These are phyloP conservation scores for Luffia ferchaultella DNA, from an alignment of 2,888 invertebrate species.

Conservation along the genomic window DNA sequence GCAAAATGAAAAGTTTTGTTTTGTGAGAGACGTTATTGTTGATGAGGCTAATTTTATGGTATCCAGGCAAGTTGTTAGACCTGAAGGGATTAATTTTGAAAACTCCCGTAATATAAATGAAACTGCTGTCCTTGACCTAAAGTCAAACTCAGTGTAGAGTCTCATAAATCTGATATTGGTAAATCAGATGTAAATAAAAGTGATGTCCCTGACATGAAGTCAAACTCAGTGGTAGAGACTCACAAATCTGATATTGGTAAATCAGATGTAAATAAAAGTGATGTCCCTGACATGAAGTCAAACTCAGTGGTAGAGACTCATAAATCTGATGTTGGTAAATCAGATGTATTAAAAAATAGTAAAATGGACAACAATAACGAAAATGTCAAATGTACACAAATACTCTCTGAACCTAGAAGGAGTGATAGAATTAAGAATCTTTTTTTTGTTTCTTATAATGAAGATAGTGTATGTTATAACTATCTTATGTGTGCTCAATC, in stretches of 20 bases:
- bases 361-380: no score
- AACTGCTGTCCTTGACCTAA: conserved; percentile 2
- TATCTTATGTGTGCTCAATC: conserved; percentile 11
- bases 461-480: conserved; percentile 10
- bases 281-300: no score
- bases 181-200: conserved; percentile 12
- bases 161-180: conserved; percentile 5
- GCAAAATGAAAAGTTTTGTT: conserved; percentile 20
- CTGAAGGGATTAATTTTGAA: conserved; percentile 6
- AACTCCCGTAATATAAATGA: neutral
- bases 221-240: no score
- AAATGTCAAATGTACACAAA: no score
- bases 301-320: no score
- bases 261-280: no score
- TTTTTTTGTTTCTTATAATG: conserved; percentile 20
- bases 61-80: conserved; percentile 17
- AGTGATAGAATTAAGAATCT: no score
- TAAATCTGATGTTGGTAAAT: no score
- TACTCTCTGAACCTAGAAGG: no score
- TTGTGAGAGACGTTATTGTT: conserved; percentile 26
- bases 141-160: conserved; percentile 12
- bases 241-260: no score
- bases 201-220: no score
- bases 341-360: no score
- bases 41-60: conserved; percentile 23